Base-by-base conservation (phyloP, 30 jellyfish, hydroid and myxozoan species). In the Morbakka virulenta region DNA sequence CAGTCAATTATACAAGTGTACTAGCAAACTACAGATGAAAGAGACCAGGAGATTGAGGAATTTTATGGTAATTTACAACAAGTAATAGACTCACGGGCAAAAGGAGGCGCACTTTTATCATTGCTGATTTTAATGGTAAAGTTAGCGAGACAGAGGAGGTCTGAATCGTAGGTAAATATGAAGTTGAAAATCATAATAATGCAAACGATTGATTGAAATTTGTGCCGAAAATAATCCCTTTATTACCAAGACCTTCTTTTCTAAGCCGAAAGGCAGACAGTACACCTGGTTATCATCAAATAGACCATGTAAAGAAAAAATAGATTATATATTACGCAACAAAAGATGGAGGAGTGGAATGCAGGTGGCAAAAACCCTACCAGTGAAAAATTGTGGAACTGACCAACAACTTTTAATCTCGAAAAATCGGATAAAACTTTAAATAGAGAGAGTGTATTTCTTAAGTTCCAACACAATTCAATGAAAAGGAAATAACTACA, bases 351-450 rank as follows among this genome's bases (percentile, higher is more conserved):
- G n/a, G n/a, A 73, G 64, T 30, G 28, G 52, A 22, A 62, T 52
- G 24, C 57, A 0, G 76, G 24, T 3, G 28, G 53, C 79, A 50
- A 73, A 73, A 27, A 73, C 75, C 32, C 73, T 21, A 51, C 79
- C 77, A 25, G 0, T 73, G 22, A 74, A 52, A 50, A 74, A 73
- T 50, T 73, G 85, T 0, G 85, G 74, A 35, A 73, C 62, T 3
- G 85, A 73, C 73, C 77, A 73, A 26, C 53, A 0, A 0, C 79
- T 73, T 1, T 6, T 73, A 50, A 30, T 73, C 25, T 49, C 85
- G 28, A 73, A 73, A 24, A 1, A 48, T 35, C 31, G 21, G 23
- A 0, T 70, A 36, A 70, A 70, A 50, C 78, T 66, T 0, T 31
- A 25, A 28, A 67, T 21, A n/a, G 79, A 67, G 35, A 67, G 31